Evolutionary conservation across 2,113 vertebrate genomes (phyloP), one percentile per base, ranked within the genome.

Genomic region (Ia io): DNA sequence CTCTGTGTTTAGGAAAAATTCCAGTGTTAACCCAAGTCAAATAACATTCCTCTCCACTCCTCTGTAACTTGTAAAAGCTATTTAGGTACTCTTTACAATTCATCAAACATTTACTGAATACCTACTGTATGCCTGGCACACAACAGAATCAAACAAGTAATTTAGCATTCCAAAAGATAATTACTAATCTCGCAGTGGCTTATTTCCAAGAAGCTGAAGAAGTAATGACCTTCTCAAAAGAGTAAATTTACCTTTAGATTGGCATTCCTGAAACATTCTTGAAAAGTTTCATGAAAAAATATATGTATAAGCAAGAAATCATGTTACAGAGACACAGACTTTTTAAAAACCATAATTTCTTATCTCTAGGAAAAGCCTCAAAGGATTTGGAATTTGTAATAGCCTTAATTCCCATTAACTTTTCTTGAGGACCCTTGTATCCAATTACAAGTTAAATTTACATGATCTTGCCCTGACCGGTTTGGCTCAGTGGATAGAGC

Each of bases 191-290:
- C 88, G 22, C 65, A 47, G 4, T 79, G 76, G 44, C 56, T 95
- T 94, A 73, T 90, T 89, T 92, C 85, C 93, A 97, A 94, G 90
- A 79, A 85, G 37, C 67, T 88, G 44, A 92, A 91, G 40, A 92
- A 95, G 53, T 44, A 94, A 93, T 65, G 65, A n/a, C n/a, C 73
- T 86, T 44, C 61, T 90, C 25, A 88, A 82, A 91, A 49, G 5
- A 53, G 42, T 88, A 88, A 78, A 73, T 88, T 86, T 93, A 93
- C n/a, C 83, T 93, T 92, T 71, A 61, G 22, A 79, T 32, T 40
- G 23, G 10, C 30, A 42, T 94, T 95, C 69, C 73, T 51, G 16
- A 91, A 91, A 92, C 37, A 32, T 17, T 47, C 37, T 69, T 40
- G 79, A 8, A 74, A 96, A 89, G 20, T 88, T 78, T 95, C 80